These are phyloP conservation scores for Lethrus apterus DNA, from an alignment of 1,140 invertebrate species.

Conservation along the genomic window DNA sequence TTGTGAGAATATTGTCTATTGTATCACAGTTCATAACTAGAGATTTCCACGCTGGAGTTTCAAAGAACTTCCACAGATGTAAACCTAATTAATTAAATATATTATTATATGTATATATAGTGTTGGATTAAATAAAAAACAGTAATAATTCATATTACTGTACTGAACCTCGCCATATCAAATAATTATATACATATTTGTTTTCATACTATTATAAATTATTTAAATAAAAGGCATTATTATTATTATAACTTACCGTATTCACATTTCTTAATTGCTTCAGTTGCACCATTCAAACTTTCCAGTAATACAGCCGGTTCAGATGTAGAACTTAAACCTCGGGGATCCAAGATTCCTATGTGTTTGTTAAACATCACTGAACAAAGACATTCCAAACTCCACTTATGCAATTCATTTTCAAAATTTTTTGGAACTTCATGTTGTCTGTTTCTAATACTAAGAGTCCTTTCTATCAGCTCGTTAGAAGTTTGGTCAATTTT, in stretches of 20 bases:
- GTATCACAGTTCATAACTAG: conserved; percentile 43
- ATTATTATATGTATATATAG: no score
- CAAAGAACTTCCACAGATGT: conserved; percentile 59
- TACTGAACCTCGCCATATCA: no score
- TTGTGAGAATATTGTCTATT: conserved; percentile 27
- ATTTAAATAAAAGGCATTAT: conserved; percentile 24
- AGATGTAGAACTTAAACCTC: conserved; percentile 43
- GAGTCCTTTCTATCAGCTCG: conserved; percentile 31
- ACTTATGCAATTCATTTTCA: conserved; percentile 54
- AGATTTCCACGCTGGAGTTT: conserved; percentile 52
- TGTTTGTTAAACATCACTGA: conserved; percentile 32
- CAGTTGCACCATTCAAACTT: conserved; percentile 50
- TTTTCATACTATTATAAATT: no score
- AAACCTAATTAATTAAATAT: conserved; percentile 48
- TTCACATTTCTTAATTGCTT: conserved; percentile 55
- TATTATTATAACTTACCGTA: conserved; percentile 31
- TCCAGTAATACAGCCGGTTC: conserved; percentile 52
- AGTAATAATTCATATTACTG: no score
- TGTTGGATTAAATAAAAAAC: no score
- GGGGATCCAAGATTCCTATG: conserved; percentile 41
- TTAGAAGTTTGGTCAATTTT: conserved; percentile 43
- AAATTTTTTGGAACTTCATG: conserved; percentile 52
- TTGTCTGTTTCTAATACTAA: conserved; percentile 49
- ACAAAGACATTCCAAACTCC: conserved; percentile 60
- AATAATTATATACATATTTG: no score